Percentiles rank a stretch among this genome's conserved stretches.
Evolutionary conservation across 2,113 vertebrate species (phyloP).

Genomic region (Ailurus styani): DNA sequence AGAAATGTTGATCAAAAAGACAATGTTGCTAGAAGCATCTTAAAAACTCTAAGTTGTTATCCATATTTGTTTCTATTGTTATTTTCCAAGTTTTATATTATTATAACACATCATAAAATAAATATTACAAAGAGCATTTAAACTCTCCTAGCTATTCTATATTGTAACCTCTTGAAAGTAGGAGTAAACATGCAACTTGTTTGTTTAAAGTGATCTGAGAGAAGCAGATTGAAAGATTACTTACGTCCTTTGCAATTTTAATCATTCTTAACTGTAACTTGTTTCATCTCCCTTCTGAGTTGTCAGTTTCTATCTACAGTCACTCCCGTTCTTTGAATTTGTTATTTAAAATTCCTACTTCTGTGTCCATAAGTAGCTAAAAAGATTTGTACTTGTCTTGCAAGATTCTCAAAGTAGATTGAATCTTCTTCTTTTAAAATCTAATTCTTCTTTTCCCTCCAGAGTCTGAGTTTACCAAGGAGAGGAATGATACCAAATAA

Average conservation of each 20-base stretch:
- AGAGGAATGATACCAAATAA: background rate
- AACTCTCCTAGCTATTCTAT: background rate
- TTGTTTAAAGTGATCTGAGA: background rate
- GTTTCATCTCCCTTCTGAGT: background rate
- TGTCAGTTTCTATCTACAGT: background rate
- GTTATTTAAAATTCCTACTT: slow-evolving; percentile 1
- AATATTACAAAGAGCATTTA: background rate
- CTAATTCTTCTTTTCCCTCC: background rate
- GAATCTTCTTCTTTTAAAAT: background rate
- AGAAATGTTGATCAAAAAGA: background rate
- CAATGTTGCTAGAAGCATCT: background rate
- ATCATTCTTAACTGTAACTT: background rate
- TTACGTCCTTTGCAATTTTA: background rate
- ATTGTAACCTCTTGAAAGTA: background rate
- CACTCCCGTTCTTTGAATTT: background rate
- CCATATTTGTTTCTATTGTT: background rate
- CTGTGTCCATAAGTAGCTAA: background rate
- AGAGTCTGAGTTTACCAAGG: background rate
- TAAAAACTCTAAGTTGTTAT: background rate
- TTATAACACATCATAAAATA: background rate
- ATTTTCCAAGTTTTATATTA: background rate
- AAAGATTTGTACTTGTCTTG: background rate
- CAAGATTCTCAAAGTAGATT: background rate
- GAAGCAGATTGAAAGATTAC: background rate
- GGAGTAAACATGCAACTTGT: background rate